Conservation (phyloP, 2,888 invertebrate species). For the Mimas tiliae region DNA sequence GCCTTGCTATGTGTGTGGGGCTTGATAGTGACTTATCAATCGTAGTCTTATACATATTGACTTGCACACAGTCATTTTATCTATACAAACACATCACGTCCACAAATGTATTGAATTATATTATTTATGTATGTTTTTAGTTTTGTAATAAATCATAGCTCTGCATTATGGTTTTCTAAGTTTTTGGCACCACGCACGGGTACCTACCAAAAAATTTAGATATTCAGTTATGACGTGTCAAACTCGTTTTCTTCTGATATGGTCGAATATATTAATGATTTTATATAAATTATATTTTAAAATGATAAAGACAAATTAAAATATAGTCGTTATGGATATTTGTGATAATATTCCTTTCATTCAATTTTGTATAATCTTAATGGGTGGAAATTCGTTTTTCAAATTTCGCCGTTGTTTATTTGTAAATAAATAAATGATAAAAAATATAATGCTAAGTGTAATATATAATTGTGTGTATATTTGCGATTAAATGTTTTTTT, state of each 20-base stretch:
- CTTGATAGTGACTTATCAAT: too few relatives aligned
- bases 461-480: conserved; percentile 36
- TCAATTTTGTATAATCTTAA: not conserved
- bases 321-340: not conserved
- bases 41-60: too few relatives aligned
- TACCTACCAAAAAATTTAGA: not conserved
- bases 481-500: conserved; percentile 22
- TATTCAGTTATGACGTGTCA: not conserved
- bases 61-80: too few relatives aligned
- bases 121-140: too few relatives aligned
- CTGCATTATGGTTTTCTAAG: too few relatives aligned
- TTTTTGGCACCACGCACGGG: too few relatives aligned
- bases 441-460: conserved; percentile 26
- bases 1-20: too few relatives aligned
- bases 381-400: not conserved
- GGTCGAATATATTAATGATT: not conserved
- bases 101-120: too few relatives aligned
- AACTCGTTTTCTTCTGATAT: not conserved
- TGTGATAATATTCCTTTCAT: not conserved
- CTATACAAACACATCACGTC: too few relatives aligned
- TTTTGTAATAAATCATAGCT: too few relatives aligned
- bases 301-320: not conserved
- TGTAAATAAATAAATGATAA: conserved; percentile 28
- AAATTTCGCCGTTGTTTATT: not conserved
- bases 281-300: not conserved